phyloP scores from a whole-genome alignment of 2,113 vertebrate species.

The Mesocricetus auratus region DNA sequence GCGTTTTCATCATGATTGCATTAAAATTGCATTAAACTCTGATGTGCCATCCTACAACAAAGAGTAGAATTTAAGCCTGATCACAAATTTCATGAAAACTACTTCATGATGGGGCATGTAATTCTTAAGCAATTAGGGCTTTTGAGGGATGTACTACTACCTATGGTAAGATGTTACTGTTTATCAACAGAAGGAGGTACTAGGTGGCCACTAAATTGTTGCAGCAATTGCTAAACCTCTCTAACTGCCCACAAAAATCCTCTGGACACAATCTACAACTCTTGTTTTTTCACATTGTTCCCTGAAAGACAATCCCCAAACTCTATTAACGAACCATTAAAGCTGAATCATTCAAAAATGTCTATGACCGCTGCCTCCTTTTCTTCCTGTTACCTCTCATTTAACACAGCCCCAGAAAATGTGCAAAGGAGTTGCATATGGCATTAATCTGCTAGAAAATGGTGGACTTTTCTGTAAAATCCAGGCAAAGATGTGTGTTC shows the following conservation, averaged over 20 bases:
- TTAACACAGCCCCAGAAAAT: slow-evolving; percentile 71
- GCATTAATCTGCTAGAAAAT: slow-evolving; percentile 86
- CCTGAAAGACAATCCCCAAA: slow-evolving; percentile 74
- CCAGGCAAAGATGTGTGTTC: slow-evolving; percentile 84
- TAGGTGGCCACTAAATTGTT: slow-evolving; percentile 80
- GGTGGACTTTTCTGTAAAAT: slow-evolving; percentile 86
- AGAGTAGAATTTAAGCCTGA: slow-evolving; percentile 74
- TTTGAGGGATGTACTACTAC: slow-evolving; percentile 84
- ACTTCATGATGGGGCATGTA: slow-evolving; percentile 70
- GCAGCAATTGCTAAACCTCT: slow-evolving; percentile 74
- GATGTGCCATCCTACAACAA: slow-evolving; percentile 80
- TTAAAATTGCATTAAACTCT: slow-evolving; percentile 83
- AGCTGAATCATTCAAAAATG: slow-evolving; percentile 65
- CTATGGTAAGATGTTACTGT: slow-evolving; percentile 79
- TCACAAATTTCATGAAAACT: slow-evolving; percentile 81
- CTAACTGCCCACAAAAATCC: slow-evolving; percentile 61
- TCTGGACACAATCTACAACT: slow-evolving; percentile 40
- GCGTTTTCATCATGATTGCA: slow-evolving; percentile 79
- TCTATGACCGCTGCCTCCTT: slow-evolving; percentile 24
- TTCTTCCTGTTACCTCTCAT: slow-evolving; percentile 63
- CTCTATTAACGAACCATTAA: slow-evolving; percentile 56
- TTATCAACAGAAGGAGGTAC: slow-evolving; percentile 78
- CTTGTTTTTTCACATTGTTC: background rate
- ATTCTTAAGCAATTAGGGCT: slow-evolving; percentile 77
- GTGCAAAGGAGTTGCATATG: slow-evolving; percentile 76